phyloP scores from a whole-genome alignment of 2,888 invertebrate genomes.

The Ophioninae sp. region DNA sequence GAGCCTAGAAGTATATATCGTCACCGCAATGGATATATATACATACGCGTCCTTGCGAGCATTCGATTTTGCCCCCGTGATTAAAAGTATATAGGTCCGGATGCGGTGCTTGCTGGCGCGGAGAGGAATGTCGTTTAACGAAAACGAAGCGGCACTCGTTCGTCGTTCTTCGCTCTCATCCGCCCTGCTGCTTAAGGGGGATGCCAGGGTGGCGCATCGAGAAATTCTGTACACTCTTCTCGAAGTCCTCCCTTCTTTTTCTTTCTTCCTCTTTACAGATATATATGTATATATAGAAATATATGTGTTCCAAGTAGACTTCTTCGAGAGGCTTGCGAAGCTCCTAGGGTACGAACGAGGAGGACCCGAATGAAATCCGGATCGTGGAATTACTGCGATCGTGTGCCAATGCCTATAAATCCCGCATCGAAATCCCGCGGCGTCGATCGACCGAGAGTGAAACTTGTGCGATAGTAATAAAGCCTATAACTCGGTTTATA shows the following conservation, averaged over 20 bases:
- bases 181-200: not conserved
- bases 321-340: constrained; percentile 4
- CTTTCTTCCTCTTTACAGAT: not conserved
- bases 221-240: not conserved
- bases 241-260: not conserved
- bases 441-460: constrained; percentile 60
- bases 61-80: constrained; percentile 60
- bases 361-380: constrained; percentile 62
- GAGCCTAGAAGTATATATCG: not conserved
- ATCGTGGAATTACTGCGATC: constrained; percentile 65
- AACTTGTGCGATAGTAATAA: constrained; percentile 55
- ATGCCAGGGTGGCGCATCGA: not conserved
- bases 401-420: constrained; percentile 62
- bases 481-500: constrained; percentile 6
- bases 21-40: not conserved
- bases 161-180: not conserved
- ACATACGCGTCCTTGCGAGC: constrained; percentile 15
- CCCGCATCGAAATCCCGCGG: constrained; percentile 51
- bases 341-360: constrained; percentile 31
- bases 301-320: not conserved
- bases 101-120: constrained; percentile 32
- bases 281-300: not conserved
- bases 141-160: constrained; percentile 28
- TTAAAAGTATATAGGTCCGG: constrained; percentile 59
- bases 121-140: constrained; percentile 56